A percentile compares a stretch with the other conserved stretches of the same genome.
Conservation (phyloP, 2,113 vertebrate genomes). For the Fulmarus glacialis region DNA sequence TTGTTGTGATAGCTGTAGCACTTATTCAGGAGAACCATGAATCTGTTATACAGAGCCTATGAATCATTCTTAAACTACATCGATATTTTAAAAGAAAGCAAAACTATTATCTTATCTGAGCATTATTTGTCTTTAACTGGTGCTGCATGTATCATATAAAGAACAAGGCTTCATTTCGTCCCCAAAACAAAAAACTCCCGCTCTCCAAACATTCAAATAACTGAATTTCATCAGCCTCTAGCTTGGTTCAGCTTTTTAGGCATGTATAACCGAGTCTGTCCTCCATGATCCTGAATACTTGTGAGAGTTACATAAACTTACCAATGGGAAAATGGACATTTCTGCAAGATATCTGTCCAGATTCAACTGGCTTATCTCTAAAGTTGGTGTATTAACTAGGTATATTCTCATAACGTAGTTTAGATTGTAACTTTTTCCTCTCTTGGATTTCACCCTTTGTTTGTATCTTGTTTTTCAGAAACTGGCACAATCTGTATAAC, state of each 20-base stretch:
- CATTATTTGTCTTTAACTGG: neutral
- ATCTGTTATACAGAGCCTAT: neutral
- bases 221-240: neutral
- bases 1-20: neutral
- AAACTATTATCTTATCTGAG: neutral
- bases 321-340: neutral
- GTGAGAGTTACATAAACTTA: neutral
- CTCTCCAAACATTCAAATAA: neutral
- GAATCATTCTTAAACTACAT: neutral
- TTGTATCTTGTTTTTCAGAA: constrained; percentile 24
- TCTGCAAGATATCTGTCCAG: neutral
- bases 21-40: neutral
- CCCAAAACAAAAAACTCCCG: neutral
- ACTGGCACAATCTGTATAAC: neutral
- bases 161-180: neutral
- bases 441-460: neutral
- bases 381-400: neutral
- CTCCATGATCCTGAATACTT: neutral
- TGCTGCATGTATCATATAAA: neutral
- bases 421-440: neutral
- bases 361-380: neutral
- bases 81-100: neutral
- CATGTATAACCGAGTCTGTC: neutral
- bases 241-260: neutral
- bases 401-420: neutral